Base-by-base conservation (phyloP, 2,113 vertebrate genomes). In the Ranitomeya imitator region DNA sequence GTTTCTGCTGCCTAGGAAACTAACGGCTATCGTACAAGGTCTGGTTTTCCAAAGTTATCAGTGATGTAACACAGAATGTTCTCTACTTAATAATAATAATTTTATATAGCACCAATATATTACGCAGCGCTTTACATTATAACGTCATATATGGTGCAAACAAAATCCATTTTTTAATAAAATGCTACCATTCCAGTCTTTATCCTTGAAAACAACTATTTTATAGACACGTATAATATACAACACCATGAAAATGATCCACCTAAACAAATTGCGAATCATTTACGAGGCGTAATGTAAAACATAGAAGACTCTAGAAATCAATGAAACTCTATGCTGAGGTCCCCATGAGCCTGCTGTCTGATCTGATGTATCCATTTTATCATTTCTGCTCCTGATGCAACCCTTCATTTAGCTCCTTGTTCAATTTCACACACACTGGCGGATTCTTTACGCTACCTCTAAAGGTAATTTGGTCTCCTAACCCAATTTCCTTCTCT, bases 381-480 rank as follows among this genome's bases (percentile, higher is more conserved):
- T 76, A 5, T 76, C 16, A 52, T 59, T 59, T 79, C 13, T 26
- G n/a, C 51, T 21, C 19, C 11, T 52, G 51, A 78, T 57, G 18
- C 57, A 55, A 6, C 52, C 77, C 77, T 23, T 23, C 51, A 21
- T 16, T 79, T 57, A 57, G 77, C 77, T 23, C 18, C 77, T 15
- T 55, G 52, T 79, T 79, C 77, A 79, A 79, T 79, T 79, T 79
- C 77, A 57, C 77, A 79, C 77, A 55, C 10, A 79, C 23, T 57
- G n/a, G 18, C 21, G 55, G 19, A 57, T 79, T 79, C 73, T 76
- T 76, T 76, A 19, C 45, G 73, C 73, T 76, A 76, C 73, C 16
- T 76, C 45, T 45, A 55, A 31, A 79, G 77, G 52, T 79, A 55
- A 79, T 79, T 79, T 57, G n/a, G 51, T 79, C 77, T 79, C 2